Evolutionary conservation across 2,888 invertebrate species (phyloP).

Genomic region (Pardosa pseudoannulata): DNA sequence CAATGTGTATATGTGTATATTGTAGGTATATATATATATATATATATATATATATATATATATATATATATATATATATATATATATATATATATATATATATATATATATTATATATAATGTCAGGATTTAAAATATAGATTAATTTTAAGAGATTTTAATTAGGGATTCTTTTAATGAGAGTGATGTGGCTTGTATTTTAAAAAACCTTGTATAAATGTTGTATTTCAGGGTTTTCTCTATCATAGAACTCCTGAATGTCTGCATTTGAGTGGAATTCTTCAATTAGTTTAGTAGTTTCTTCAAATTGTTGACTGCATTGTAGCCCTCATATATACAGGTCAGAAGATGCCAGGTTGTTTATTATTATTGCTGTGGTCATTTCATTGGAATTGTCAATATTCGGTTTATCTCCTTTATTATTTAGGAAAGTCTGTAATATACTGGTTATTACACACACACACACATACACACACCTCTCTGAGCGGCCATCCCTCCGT

Average conservation of each 20-base stretch:
- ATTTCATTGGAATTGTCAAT: conserved; percentile 14
- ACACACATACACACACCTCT: too few relatives aligned
- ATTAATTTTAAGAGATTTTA: too few relatives aligned
- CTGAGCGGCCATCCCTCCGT: too few relatives aligned
- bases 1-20: too few relatives aligned
- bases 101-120: too few relatives aligned
- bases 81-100: too few relatives aligned
- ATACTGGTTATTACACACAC: neutral
- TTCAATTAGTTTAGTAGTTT: conserved; percentile 26
- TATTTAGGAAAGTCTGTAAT: neutral
- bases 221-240: neutral
- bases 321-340: conserved; percentile 26
- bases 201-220: conserved; percentile 21
- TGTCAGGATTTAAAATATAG: too few relatives aligned
- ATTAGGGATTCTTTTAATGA: too few relatives aligned
- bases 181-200: conserved; percentile 17
- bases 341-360: conserved; percentile 20
- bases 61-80: too few relatives aligned
- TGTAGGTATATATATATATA: too few relatives aligned
- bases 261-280: conserved; percentile 16
- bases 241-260: neutral
- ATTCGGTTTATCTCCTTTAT: neutral
- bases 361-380: neutral
- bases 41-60: too few relatives aligned
- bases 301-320: conserved; percentile 34